phyloP scores from a whole-genome alignment of 2,888 invertebrate species.

The Meloe dianella region DNA sequence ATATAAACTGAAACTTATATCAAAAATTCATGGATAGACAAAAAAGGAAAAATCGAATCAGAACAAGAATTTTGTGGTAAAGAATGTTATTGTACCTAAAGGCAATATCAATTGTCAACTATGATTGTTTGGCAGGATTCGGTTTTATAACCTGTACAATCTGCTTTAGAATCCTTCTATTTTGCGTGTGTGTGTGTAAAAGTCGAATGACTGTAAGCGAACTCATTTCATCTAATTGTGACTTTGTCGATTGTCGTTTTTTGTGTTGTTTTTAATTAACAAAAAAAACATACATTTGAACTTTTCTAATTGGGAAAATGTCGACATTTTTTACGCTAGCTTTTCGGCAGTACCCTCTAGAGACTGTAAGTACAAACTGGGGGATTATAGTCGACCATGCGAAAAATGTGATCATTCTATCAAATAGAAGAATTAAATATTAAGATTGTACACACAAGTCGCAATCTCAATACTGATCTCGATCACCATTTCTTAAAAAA shows the following conservation, averaged over 20 bases:
- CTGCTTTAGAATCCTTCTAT: constrained; percentile 26
- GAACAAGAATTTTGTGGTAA: no score
- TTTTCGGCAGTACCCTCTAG: not conserved
- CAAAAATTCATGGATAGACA: constrained; percentile 22
- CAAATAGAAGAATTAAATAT: not conserved
- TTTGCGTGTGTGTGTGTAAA: constrained; percentile 25
- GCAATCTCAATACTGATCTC: not conserved
- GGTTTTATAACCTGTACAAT: constrained; percentile 38
- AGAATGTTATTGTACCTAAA: constrained; percentile 13
- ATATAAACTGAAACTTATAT: constrained; percentile 10
- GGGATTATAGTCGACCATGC: not conserved
- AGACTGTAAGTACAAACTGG: not conserved
- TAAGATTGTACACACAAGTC: not conserved
- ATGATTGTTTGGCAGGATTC: constrained; percentile 33
- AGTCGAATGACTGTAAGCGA: constrained; percentile 22
- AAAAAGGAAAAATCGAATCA: no score
- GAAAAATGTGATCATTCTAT: not conserved
- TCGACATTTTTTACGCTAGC: not conserved
- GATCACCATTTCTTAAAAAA: no score
- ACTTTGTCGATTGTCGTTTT: constrained; percentile 21
- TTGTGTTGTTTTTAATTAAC: constrained; percentile 28
- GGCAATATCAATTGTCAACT: constrained; percentile 37
- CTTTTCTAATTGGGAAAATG: not conserved
- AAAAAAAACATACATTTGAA: constrained; percentile 16
- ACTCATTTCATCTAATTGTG: not conserved